Evolutionary conservation across 2,113 vertebrate species (phyloP).

Genomic region (Carettochelys insculpta): DNA sequence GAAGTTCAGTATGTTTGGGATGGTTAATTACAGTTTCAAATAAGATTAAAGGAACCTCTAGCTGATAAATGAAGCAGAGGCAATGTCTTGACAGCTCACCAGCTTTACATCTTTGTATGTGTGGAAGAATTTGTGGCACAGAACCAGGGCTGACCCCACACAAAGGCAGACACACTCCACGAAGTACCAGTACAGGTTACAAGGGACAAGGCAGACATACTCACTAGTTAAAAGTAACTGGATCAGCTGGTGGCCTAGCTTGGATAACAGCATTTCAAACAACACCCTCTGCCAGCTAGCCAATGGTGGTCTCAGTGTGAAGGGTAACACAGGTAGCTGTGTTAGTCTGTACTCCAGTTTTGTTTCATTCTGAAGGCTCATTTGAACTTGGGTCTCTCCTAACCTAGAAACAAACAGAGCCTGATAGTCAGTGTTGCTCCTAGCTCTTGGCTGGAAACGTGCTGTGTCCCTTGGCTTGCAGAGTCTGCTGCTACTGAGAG

Average conservation of each 20-base stretch:
- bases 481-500: not conserved
- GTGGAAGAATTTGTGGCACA: fast-evolving
- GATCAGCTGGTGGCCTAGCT: not conserved
- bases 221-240: not conserved
- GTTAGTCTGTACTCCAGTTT: no score
- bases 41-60: not conserved
- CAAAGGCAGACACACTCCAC: no score
- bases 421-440: not conserved
- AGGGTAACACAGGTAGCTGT: no score
- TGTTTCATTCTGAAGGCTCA: no score
- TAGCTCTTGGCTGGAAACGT: fast-evolving
- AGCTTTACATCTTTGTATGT: not conserved
- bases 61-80: not conserved
- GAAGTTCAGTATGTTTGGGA: not conserved
- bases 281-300: not conserved
- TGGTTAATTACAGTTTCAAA: not conserved
- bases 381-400: not conserved
- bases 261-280: not conserved
- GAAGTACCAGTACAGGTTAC: not conserved
- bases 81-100: not conserved
- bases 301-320: not conserved
- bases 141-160: not conserved
- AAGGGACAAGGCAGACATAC: not conserved
- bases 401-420: not conserved
- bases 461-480: not conserved